Evolutionary conservation across 2,797 vertebrate species (phyloP).

Genomic region (Eidolon dupreanum): DNA sequence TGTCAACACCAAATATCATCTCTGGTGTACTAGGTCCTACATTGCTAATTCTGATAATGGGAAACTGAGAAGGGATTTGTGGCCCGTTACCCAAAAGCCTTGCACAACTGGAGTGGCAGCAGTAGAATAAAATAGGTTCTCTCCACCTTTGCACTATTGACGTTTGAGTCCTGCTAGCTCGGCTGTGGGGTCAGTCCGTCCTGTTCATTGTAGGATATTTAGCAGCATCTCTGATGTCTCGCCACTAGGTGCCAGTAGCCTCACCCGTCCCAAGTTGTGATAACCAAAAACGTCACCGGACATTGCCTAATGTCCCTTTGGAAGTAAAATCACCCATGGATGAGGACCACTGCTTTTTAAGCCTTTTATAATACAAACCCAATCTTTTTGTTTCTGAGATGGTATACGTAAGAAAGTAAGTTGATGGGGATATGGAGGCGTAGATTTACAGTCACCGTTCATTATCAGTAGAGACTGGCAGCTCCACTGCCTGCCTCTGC

Average conservation of each 20-base stretch:
- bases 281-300: not conserved
- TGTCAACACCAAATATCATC: not conserved
- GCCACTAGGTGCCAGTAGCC: not conserved
- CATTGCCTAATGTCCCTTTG: not conserved
- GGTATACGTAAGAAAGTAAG: not conserved
- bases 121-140: not conserved
- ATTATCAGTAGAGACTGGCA: not conserved
- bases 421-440: not conserved
- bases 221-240: not conserved
- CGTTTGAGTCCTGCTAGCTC: not conserved
- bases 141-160: not conserved
- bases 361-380: not conserved
- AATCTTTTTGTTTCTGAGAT: not conserved
- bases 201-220: not conserved
- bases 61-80: not conserved
- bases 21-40: not conserved
- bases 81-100: not conserved
- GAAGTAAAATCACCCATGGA: not conserved
- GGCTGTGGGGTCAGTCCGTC: not conserved
- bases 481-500: not conserved
- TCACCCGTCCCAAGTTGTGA: not conserved
- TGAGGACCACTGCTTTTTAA: not conserved
- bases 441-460: not conserved
- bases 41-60: not conserved
- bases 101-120: not conserved